Evolutionary conservation across 2,888 invertebrate species (phyloP), one percentile per base, ranked within the genome.

Genomic region (Muschampia plurimacula): DNA sequence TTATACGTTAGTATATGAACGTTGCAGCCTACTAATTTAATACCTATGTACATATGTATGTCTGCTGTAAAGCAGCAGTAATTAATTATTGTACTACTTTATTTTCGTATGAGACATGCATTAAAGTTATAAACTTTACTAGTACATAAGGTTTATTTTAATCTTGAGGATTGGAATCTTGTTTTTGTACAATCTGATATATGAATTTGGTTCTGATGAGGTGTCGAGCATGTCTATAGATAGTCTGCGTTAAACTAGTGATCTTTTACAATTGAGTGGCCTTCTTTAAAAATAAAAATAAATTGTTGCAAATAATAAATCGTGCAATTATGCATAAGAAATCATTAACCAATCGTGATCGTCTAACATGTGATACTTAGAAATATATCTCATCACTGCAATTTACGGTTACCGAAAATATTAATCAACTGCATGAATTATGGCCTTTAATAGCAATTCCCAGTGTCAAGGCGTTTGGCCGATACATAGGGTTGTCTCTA

Each of bases 401-500:
- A 65, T 65, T 32, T 49, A 65, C 65, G 46, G 65, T 65, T 65
- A 65, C 65, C 32, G 49, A 65, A 65, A 49, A 49, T 65, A 65
- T 65, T n/a, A 65, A 65, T 65, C 65, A 65, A 65, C 13, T 9
- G 9, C 4, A 65, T 65, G 49, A 65, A 22, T 65, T 65, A 65
- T 65, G 65, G 32, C 65, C 44, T 65, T 65, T 65, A 49, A 67
- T 67, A 57, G 67, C 67, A 28, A 41, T 68, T 60, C 32, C 59
- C 28, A 46, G 60, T 68, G 67, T 68, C 67, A 60, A 59, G 46
- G 36, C 46, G 10, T 59, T 60, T 46, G 46, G 46, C 28, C 67
- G 59, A n/a, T 49, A 7, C n/a, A n/a, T 49, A 49, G 49, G 49
- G 49, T n/a, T 49, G 49, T n/a, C 49, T 32, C 32, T 32, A 32